Conservation (phyloP, 2,888 invertebrate species). For the Ernsta delagoae region DNA sequence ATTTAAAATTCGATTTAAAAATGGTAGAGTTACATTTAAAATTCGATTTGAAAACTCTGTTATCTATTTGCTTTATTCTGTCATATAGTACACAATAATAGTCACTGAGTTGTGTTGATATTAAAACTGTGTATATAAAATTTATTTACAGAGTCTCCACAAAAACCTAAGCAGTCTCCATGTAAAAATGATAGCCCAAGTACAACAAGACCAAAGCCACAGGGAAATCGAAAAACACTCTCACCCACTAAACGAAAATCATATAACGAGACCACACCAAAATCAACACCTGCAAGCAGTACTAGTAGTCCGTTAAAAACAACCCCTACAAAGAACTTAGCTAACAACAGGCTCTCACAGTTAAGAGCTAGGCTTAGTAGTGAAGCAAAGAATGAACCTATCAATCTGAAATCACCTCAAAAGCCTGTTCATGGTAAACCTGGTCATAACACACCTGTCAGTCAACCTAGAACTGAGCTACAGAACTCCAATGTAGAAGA, state of each 20-base stretch:
- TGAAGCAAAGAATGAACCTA: conserved; percentile 52
- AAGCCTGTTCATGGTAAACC: too few relatives aligned
- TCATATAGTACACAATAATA: too few relatives aligned
- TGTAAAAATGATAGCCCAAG: conserved; percentile 32
- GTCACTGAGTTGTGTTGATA: too few relatives aligned
- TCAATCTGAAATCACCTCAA: conserved; percentile 36
- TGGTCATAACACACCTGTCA: conserved; percentile 29
- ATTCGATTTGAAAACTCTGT: conserved; percentile 18
- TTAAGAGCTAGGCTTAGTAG: conserved; percentile 57
- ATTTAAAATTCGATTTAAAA: neutral
- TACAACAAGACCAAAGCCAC: conserved; percentile 31
- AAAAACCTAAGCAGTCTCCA: conserved; percentile 43
- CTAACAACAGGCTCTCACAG: conserved; percentile 61
- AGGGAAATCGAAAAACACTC: conserved; percentile 24
- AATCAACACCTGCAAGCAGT: conserved; percentile 43
- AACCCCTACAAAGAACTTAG: conserved; percentile 59
- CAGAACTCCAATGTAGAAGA: too few relatives aligned
- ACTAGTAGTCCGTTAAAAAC: conserved; percentile 42
- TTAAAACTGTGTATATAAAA: too few relatives aligned
- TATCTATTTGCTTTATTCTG: too few relatives aligned
- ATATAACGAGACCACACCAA: conserved; percentile 44
- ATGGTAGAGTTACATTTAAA: conserved; percentile 51
- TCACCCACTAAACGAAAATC: conserved; percentile 14
- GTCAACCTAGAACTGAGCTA: conserved; percentile 34
- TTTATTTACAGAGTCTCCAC: conserved; percentile 44